Base-by-base conservation (phyloP, 2,797 vertebrate genomes). In the Esox lucius region DNA sequence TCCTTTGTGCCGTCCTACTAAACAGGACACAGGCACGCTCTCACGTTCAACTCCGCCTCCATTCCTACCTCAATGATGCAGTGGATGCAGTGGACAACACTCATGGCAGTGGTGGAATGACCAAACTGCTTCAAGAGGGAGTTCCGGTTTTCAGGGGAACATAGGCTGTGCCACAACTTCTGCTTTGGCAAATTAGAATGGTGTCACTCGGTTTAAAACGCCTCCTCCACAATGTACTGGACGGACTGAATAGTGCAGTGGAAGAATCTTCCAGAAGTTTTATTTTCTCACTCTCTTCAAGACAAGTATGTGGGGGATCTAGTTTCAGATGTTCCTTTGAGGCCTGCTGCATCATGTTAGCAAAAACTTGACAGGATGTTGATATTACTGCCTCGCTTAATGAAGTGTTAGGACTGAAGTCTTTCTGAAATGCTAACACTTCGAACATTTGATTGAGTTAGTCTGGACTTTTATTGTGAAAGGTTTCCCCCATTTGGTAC, bases 31-130 rank as follows among this genome's bases (percentile, higher is more conserved):
- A 31, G 2, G 8, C 70, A 59, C 16, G 49, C 71, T 87, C 79
- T 83, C 80, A 80, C 59, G 73, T 77, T 76, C 73, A 71, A 65
- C 42, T 51, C 56, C 35, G 42, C 66, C 49, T 70, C n/a, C 72
- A 72, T 71, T 31, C 11, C 26, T 82, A 19, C 71, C 70, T 75
- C 73, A 67, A 73, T 76, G 80, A 85, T 75, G 71, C 62, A 83
- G 78, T 68, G 68, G 39, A 56, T 8, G 59, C 53, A 15, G n/a
- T 73, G 49, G 56, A 74, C 24, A 74, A 24, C 12, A 26, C 26
- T 17, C 28, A 15, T 31, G 28, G 53, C n/a, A 16, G 19, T 59
- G 68, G 22, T 24, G 16, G 46, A 46, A 22, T 6, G 68, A 42
- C 5, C 39, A 42, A 42, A 39, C 39, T 42, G 39, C 39, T 4